Base-by-base conservation (phyloP, 35 echinoderm and acorn worm species). In the Ophioderma brevispina region DNA sequence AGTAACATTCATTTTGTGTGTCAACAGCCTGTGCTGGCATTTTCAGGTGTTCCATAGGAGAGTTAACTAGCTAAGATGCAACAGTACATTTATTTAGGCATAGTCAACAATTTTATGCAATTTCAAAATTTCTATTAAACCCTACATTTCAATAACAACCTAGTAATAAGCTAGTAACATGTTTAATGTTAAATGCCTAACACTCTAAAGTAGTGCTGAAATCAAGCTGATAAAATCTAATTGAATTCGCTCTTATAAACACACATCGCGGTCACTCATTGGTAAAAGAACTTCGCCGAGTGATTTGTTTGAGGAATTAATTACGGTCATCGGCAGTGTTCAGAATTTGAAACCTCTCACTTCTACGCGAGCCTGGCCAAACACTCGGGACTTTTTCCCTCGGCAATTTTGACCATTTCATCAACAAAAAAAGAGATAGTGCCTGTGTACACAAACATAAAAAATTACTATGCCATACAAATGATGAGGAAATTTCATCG, bases 121-220 rank as follows among this genome's bases (percentile, higher is more conserved):
- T n/a, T n/a, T n/a, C n/a, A n/a, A n/a, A n/a, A n/a, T n/a, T n/a
- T n/a, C n/a, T n/a, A n/a, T n/a, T n/a, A n/a, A n/a, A n/a, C n/a
- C n/a, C n/a, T n/a, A n/a, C n/a, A n/a, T n/a, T n/a, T n/a, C n/a
- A n/a, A n/a, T n/a, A n/a, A n/a, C n/a, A n/a, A n/a, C n/a, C n/a
- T n/a, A n/a, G n/a, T n/a, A n/a, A n/a, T n/a, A n/a, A n/a, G n/a
- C n/a, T n/a, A n/a, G n/a, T n/a, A n/a, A n/a, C n/a, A n/a, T n/a
- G n/a, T n/a, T n/a, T n/a, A 70, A 70, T 70, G 59, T 70, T 70
- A 70, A 70, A 70, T 30, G 59, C 59, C n/a, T 70, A 70, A 70
- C 59, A 70, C 59, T 70, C 41, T 46, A 25, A 70, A 25, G 59
- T 70, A 70, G 17, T 25, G n/a, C 23, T 70, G 59, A 70, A 70